Conservation (phyloP, 2,113 vertebrate genomes). For the Paralichthys olivaceus region DNA sequence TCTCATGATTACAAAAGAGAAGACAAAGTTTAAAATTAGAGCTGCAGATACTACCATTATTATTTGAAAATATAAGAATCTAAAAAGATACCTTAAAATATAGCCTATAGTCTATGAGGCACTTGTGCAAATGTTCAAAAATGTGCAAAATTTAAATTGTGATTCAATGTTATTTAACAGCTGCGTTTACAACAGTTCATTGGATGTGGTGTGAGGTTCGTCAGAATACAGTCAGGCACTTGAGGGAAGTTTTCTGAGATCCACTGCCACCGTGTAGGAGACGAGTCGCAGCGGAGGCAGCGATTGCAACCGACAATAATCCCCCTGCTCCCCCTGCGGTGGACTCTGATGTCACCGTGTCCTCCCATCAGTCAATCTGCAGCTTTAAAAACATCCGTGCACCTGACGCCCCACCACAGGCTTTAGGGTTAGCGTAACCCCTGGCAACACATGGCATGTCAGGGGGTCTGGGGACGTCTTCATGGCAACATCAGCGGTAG, state of each 20-base stretch:
- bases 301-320: not conserved
- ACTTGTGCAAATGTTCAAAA: slow-evolving; percentile 52
- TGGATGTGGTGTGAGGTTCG: not conserved
- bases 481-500: slow-evolving; percentile 41
- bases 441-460: slow-evolving; percentile 34
- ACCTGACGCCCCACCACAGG: slow-evolving; percentile 23
- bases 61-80: not conserved
- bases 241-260: not conserved
- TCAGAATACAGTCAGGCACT: not conserved
- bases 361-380: slow-evolving; percentile 21
- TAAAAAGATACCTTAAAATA: slow-evolving; percentile 21
- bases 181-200: slow-evolving; percentile 35
- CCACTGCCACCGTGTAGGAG: not conserved
- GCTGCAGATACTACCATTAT: slow-evolving; percentile 5
- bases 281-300: slow-evolving; percentile 3
- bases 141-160: slow-evolving; percentile 25
- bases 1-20: not conserved
- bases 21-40: not conserved
- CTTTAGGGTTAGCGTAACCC: slow-evolving; percentile 15
- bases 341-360: slow-evolving; percentile 5
- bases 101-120: slow-evolving; percentile 9
- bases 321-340: not conserved
- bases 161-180: slow-evolving; percentile 42
- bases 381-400: slow-evolving; percentile 44
- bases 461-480: slow-evolving; percentile 30